Evolutionary conservation across 2,113 vertebrate species (phyloP).

Genomic region (Ursus arctos): DNA sequence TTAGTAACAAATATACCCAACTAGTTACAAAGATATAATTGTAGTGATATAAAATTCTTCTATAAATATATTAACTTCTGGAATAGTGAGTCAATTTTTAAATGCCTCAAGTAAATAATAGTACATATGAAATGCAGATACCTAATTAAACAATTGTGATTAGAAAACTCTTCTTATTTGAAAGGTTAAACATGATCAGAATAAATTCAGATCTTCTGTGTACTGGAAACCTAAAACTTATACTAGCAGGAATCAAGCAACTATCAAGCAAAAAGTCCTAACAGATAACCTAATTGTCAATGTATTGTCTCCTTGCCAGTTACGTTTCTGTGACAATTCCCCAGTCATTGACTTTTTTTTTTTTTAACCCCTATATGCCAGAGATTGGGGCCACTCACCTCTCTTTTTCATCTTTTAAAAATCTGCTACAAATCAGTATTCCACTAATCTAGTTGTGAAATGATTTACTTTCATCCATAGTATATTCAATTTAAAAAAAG

Average conservation of each 20-base stretch:
- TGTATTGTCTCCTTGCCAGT: not conserved
- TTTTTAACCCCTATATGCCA: not conserved
- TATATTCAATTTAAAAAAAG: not conserved
- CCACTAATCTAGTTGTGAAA: not conserved
- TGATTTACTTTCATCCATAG: not conserved
- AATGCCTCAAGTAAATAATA: conserved; percentile 9
- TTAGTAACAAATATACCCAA: not conserved
- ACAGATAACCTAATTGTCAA: not conserved
- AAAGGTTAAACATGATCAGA: not conserved
- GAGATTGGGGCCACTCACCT: not conserved
- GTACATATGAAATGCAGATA: not conserved
- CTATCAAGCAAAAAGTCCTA: not conserved
- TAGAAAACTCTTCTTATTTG: not conserved
- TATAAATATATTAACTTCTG: not conserved
- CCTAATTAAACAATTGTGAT: not conserved
- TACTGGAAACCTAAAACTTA: not conserved
- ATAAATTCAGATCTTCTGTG: not conserved
- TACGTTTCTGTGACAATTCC: not conserved
- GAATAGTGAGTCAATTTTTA: not conserved
- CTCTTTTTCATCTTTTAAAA: not conserved
- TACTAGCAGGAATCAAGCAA: not conserved
- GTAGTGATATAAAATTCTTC: not conserved
- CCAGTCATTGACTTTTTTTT: not conserved
- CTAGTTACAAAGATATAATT: not conserved
- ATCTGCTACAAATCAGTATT: not conserved